Percentiles rank a stretch among this genome's conserved stretches.
These are phyloP conservation scores for Crotalus viridis DNA, from an alignment of 2,113 vertebrate genomes.

Conservation along the genomic window DNA sequence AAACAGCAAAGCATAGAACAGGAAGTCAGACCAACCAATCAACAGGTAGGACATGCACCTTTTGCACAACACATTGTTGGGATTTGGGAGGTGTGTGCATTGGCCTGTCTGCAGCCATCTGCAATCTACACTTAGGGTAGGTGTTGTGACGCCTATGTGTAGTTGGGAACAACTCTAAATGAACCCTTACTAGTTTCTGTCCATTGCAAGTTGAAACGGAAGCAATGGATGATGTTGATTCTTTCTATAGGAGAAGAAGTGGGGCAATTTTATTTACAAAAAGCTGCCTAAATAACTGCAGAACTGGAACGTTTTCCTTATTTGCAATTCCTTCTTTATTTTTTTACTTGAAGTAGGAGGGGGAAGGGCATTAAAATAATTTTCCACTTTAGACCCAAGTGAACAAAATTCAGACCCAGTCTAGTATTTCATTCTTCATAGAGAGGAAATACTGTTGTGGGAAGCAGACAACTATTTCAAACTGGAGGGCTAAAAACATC, in stretches of 20 bases:
- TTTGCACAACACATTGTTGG: not conserved
- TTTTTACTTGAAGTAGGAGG: not conserved
- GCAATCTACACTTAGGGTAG: not conserved
- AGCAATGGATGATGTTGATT: not conserved
- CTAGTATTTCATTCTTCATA: not conserved
- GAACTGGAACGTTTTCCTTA: not conserved
- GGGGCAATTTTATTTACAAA: not conserved
- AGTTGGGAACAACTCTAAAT: not conserved
- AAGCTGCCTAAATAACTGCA: not conserved
- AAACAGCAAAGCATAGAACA: not conserved
- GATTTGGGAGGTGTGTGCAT: not conserved
- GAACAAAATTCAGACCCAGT: not conserved
- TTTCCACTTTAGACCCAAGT: not conserved
- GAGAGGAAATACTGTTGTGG: not conserved
- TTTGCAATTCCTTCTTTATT: not conserved
- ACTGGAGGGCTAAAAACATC: not conserved
- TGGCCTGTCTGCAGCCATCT: not conserved
- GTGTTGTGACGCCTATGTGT: not conserved
- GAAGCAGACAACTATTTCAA: not conserved
- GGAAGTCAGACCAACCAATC: not conserved
- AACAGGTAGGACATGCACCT: not conserved
- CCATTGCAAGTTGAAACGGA: not conserved
- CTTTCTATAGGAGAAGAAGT: not conserved
- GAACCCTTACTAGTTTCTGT: not conserved
- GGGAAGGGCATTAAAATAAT: not conserved